A percentile compares a stretch with the other conserved stretches of the same genome.
Evolutionary conservation across 2,888 invertebrate species (phyloP).

Genomic region (Aethes cnicana): DNA sequence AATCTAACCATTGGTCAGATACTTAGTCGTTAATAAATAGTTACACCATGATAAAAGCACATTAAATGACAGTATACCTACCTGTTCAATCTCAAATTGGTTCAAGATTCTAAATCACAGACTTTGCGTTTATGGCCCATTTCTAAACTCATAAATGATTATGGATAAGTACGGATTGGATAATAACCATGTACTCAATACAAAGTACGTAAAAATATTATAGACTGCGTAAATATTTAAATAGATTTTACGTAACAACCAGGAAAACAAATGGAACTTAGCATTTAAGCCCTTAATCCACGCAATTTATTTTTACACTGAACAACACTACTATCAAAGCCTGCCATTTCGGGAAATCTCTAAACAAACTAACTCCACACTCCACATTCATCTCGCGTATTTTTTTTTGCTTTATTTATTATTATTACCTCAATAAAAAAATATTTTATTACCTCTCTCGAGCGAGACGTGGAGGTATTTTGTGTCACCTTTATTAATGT

Average conservation of each 20-base stretch:
- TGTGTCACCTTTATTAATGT: constrained; percentile 2
- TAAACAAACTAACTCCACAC: neutral
- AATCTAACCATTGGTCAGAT: no score
- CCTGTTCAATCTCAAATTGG: neutral
- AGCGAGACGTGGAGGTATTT: neutral
- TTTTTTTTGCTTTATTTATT: neutral
- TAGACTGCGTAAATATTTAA: neutral
- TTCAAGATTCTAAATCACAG: neutral
- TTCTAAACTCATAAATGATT: no score
- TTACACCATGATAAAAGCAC: no score
- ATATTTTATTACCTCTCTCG: neutral
- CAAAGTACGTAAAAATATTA: no score
- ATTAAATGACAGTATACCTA: neutral
- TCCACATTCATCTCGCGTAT: neutral
- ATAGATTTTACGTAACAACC: neutral
- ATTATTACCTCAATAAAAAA: neutral
- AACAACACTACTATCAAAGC: neutral
- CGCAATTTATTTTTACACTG: neutral
- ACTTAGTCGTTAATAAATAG: no score
- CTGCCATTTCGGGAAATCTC: neutral
- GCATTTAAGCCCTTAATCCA: constrained; percentile 6
- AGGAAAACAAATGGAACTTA: constrained; percentile 4
- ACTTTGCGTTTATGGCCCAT: no score
- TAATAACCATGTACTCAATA: no score
- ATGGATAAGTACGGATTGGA: no score